A percentile compares a stretch with the other conserved stretches of the same genome.
Conservation (phyloP, 1,140 invertebrate species). For the Limonius californicus region DNA sequence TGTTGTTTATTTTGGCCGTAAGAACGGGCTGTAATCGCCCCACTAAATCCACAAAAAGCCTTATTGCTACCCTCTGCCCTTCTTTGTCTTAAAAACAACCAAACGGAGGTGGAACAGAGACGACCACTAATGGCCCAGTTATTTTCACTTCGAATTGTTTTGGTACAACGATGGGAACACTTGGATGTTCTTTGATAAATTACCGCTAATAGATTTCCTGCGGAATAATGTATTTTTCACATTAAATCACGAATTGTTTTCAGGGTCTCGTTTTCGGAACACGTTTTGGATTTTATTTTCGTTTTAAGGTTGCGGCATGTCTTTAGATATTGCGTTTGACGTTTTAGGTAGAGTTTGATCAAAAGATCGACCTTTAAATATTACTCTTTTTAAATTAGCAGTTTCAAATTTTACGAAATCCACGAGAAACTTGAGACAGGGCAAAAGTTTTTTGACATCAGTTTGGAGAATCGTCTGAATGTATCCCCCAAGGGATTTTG, state of each 20-base stretch:
- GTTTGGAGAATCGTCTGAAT: too few species aligned
- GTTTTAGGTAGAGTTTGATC: too few species aligned
- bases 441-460: too few species aligned
- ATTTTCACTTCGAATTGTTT: background rate
- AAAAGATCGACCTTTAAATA: too few species aligned
- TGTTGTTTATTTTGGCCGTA: background rate
- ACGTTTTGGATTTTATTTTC: too few species aligned
- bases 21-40: background rate
- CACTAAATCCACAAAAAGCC: constrained; percentile 1
- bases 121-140: background rate
- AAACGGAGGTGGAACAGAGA: background rate
- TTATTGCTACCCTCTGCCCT: background rate
- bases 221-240: background rate
- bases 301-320: too few species aligned
- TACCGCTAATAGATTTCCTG: background rate
- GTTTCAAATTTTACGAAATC: too few species aligned
- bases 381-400: too few species aligned
- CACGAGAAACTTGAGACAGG: too few species aligned
- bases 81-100: background rate
- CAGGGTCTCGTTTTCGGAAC: too few species aligned
- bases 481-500: too few species aligned
- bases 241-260: background rate
- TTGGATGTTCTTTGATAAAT: background rate
- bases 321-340: too few species aligned
- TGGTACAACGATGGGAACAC: background rate